Base-by-base conservation (phyloP, 2,113 vertebrate genomes). In the Toxotes chatareus region DNA sequence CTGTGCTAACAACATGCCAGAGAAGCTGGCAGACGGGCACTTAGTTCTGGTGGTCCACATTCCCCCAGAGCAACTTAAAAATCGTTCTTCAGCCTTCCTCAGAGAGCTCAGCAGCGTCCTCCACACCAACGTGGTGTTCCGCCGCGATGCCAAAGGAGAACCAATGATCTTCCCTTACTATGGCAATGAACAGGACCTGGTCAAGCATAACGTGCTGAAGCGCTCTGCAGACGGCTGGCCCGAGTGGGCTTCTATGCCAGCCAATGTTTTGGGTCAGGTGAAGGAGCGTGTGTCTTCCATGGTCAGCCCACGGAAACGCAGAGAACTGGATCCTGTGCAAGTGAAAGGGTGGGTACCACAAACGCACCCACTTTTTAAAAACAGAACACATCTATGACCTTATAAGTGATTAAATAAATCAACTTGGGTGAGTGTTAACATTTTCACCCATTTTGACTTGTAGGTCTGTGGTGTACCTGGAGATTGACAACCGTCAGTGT, bases 401-500 rank as follows among this genome's bases (percentile, higher is more conserved):
- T 36, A 61, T 27, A 38, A 64, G 10, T 0, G 44, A 49, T 27
- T 27, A 27, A 27, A 27, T 27, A 7, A 61, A 62, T 8, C 38
- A 75, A 46, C 12, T 62, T 4, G 1, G 12, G n/a, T 72, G 2
- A 38, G 23, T 68, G 5, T 32, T 82, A 44, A 82, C 42, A 5
- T 55, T 51, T 88, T 19, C 21, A 76, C 73, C 79, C 77, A 66
- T 93, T 89, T 86, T 31, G 67, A 16, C 46, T 59, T 38, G 11
- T 61, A 99, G 98, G 38, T 99, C 98, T 36, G 95, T 99, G 1
- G 97, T 99, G 47, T 97, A 98, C 88, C 90, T 99, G 93, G 98
- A 99, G 91, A 99, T 99, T 0, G 98, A 99, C 93, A 99, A 99
- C 91, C 96, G 98, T 5, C 98, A 99, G 81, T 99, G 98, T 42